phyloP scores from a whole-genome alignment of 2,888 invertebrate species.

The Synanthedon tipuliformis region DNA sequence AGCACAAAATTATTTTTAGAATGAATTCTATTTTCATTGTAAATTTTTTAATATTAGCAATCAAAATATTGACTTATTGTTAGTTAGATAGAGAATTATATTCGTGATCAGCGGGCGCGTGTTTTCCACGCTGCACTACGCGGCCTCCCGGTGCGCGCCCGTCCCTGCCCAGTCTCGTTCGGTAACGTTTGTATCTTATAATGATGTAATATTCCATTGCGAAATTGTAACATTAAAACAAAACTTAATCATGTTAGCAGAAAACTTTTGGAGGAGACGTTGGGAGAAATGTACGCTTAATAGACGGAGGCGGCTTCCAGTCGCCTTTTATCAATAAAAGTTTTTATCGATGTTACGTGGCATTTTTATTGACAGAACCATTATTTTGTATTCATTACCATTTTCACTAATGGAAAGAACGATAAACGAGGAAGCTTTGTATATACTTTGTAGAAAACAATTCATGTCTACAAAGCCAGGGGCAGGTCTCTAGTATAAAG shows the following conservation, averaged over 20 bases:
- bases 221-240: slow-evolving; percentile 36
- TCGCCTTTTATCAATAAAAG: slow-evolving; percentile 64
- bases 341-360: slow-evolving; percentile 66
- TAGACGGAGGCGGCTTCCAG: slow-evolving; percentile 49
- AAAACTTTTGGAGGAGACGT: slow-evolving; percentile 45
- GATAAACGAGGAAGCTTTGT: too few relatives aligned
- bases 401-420: too few relatives aligned
- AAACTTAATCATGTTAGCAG: slow-evolving; percentile 49
- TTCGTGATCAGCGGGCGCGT: slow-evolving; percentile 53
- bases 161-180: slow-evolving; percentile 51
- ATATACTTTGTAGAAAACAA: too few relatives aligned
- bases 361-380: slow-evolving; percentile 25
- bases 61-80: slow-evolving; percentile 61
- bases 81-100: slow-evolving; percentile 68
- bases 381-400: neutral
- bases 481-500: too few relatives aligned
- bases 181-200: slow-evolving; percentile 57
- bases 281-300: slow-evolving; percentile 67
- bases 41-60: slow-evolving; percentile 65
- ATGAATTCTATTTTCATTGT: slow-evolving; percentile 69
- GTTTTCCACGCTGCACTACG: slow-evolving; percentile 42
- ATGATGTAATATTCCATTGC: slow-evolving; percentile 50
- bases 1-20: slow-evolving; percentile 61
- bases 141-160: slow-evolving; percentile 41
- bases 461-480: too few relatives aligned